Evolutionary conservation across 2,113 vertebrate genomes (phyloP).

Genomic region (Urocynchramus pylzowi): DNA sequence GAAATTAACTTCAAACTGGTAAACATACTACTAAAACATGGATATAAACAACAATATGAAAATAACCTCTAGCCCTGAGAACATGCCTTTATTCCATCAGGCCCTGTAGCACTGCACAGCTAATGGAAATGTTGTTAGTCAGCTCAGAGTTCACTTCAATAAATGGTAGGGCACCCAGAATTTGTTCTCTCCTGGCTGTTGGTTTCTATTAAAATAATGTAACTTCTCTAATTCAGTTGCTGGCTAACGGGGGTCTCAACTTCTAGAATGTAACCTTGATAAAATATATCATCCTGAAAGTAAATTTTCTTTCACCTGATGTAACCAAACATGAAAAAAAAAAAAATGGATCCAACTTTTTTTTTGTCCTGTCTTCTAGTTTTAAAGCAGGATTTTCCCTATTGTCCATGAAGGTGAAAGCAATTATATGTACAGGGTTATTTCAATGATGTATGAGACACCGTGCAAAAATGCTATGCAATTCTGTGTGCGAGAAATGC

Average conservation of each 20-base stretch:
- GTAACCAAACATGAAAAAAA: not conserved
- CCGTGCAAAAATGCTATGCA: not conserved
- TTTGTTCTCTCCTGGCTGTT: not conserved
- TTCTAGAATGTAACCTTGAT: not conserved
- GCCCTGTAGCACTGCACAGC: not conserved
- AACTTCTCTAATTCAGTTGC: not conserved
- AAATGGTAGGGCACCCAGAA: not conserved
- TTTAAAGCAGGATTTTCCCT: not conserved
- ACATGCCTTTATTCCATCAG: not conserved
- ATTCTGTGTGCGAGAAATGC: not conserved
- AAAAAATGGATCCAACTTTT: not conserved
- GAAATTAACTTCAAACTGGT: not conserved
- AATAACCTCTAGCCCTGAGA: not conserved
- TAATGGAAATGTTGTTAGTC: not conserved
- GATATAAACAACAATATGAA: not conserved
- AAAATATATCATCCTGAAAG: not conserved
- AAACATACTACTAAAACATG: not conserved
- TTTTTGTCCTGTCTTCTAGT: not conserved
- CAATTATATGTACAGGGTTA: not conserved
- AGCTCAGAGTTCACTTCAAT: not conserved
- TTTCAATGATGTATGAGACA: not conserved
- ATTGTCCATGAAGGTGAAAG: not conserved
- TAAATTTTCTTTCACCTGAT: not conserved
- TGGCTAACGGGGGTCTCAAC: not conserved
- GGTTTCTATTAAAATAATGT: not conserved